Percentiles rank a stretch among this genome's conserved stretches.
These are phyloP conservation scores for Metalampra italica DNA, from an alignment of 2,888 invertebrate genomes.

Conservation along the genomic window DNA sequence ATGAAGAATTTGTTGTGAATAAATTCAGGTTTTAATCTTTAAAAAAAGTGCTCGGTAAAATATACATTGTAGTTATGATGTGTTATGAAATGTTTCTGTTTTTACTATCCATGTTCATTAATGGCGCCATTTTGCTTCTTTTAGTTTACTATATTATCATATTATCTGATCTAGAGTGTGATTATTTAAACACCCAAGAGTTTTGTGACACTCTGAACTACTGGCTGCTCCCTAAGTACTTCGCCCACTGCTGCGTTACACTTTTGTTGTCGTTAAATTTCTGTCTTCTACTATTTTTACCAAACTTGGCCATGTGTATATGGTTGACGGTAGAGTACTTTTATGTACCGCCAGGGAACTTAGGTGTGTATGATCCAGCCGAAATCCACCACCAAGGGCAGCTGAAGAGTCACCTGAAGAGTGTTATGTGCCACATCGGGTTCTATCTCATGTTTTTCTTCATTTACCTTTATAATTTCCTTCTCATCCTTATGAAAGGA, in stretches of 20 bases:
- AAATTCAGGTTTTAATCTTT: no score
- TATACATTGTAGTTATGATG: slow-evolving; percentile 44
- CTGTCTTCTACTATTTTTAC: slow-evolving; percentile 85
- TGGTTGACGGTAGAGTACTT: slow-evolving; percentile 90
- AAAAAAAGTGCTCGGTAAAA: no score
- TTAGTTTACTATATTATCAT: slow-evolving; percentile 95
- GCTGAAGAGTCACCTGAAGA: slow-evolving; percentile 90
- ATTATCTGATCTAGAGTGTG: slow-evolving; percentile 95
- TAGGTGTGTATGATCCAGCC: slow-evolving; percentile 95
- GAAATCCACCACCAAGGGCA: slow-evolving; percentile 95
- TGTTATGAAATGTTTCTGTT: slow-evolving; percentile 80
- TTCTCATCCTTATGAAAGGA: slow-evolving; percentile 87
- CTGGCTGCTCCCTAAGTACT: slow-evolving; percentile 92
- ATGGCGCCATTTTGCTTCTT: slow-evolving; percentile 89
- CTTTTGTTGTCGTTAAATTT: slow-evolving; percentile 86
- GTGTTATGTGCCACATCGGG: slow-evolving; percentile 91
- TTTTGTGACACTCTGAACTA: slow-evolving; percentile 94
- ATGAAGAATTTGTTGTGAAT: no score
- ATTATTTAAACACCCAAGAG: slow-evolving; percentile 95
- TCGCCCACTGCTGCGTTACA: slow-evolving; percentile 85
- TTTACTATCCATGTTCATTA: slow-evolving; percentile 85
- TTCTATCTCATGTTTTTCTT: slow-evolving; percentile 95
- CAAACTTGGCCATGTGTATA: slow-evolving; percentile 89
- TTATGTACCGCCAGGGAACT: slow-evolving; percentile 90
- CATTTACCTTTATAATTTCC: slow-evolving; percentile 92